Percentiles rank a stretch among this genome's conserved stretches.
These are phyloP conservation scores for Aradophagus sp. DNA, from an alignment of 1,140 invertebrate species.

Conservation along the genomic window DNA sequence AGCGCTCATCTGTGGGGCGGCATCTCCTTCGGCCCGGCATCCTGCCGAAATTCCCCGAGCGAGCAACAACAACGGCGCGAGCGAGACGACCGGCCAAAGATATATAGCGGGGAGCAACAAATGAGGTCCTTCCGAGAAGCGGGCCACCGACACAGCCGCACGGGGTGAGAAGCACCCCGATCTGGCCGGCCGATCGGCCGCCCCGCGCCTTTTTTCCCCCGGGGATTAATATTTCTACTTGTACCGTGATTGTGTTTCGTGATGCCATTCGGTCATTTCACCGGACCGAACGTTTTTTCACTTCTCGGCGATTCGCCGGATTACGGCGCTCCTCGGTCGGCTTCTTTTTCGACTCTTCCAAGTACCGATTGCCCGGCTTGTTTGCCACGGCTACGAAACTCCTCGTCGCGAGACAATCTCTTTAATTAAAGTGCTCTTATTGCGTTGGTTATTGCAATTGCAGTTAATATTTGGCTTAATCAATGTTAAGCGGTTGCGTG, in stretches of 20 bases:
- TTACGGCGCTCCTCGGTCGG: too few species aligned
- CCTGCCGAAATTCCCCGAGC: slow-evolving; percentile 57
- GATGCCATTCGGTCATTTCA: slow-evolving; percentile 33
- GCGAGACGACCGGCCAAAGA: slow-evolving; percentile 49
- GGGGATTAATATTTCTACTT: slow-evolving; percentile 39
- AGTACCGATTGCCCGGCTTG: too few species aligned
- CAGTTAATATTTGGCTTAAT: too few species aligned
- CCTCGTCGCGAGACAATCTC: too few species aligned
- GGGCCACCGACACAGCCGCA: slow-evolving; percentile 72
- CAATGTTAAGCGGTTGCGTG: too few species aligned
- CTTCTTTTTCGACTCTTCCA: too few species aligned
- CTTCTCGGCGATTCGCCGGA: slow-evolving; percentile 6
- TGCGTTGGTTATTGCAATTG: too few species aligned
- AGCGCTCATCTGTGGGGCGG: slow-evolving; percentile 20
- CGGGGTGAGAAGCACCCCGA: slow-evolving; percentile 70
- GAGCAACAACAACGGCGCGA: slow-evolving; percentile 51
- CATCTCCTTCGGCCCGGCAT: slow-evolving; percentile 42
- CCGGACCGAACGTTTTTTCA: slow-evolving; percentile 8
- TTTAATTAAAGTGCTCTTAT: too few species aligned
- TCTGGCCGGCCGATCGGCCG: slow-evolving; percentile 29
- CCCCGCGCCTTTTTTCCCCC: slow-evolving; percentile 11
- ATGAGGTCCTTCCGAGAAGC: slow-evolving; percentile 75
- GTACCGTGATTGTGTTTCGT: slow-evolving; percentile 30
- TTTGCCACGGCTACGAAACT: too few species aligned
- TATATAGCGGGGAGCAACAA: slow-evolving; percentile 71